Evolutionary conservation across 2,888 invertebrate genomes (phyloP).

Genomic region (Oscheius sp.): DNA sequence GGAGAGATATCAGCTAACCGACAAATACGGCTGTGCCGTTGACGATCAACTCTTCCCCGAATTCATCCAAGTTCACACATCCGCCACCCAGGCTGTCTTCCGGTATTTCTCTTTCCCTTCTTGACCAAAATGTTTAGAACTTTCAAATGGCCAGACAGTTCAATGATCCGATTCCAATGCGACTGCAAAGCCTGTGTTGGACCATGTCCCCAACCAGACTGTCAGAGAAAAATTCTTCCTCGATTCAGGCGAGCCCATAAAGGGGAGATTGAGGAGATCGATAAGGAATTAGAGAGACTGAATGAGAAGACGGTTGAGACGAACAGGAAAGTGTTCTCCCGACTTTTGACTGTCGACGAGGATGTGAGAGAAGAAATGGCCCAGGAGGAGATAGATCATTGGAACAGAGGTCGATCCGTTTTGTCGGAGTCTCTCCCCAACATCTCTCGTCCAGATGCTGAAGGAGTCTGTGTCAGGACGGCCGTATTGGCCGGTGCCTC

Average conservation of each 20-base stretch:
- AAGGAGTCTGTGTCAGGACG: constrained; percentile 29
- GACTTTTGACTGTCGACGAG: constrained; percentile 29
- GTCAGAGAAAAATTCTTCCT: neutral
- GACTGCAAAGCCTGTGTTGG: constrained; percentile 67
- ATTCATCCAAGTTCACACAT: constrained; percentile 50
- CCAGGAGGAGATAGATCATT: constrained; percentile 26
- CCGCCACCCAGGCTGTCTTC: constrained; percentile 52
- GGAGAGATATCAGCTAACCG: constrained; percentile 67
- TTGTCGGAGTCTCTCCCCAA: constrained; percentile 3
- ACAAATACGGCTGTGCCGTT: constrained; percentile 68
- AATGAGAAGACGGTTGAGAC: constrained; percentile 5
- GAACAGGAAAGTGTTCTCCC: constrained; percentile 30
- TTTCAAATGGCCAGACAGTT: constrained; percentile 70
- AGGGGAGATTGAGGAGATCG: neutral
- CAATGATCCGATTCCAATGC: constrained; percentile 70
- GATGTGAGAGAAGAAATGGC: constrained; percentile 16
- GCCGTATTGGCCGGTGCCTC: constrained; percentile 14
- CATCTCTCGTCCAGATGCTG: neutral
- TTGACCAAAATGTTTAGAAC: constrained; percentile 54
- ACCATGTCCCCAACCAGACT: constrained; percentile 44
- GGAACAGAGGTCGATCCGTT: neutral
- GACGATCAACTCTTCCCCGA: constrained; percentile 70
- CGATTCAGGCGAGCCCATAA: constrained; percentile 12
- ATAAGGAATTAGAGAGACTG: neutral
- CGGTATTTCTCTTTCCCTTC: too few relatives aligned